These are phyloP conservation scores for Acanthiza pusilla DNA, from an alignment of 2,797 vertebrate genomes.

Conservation along the genomic window DNA sequence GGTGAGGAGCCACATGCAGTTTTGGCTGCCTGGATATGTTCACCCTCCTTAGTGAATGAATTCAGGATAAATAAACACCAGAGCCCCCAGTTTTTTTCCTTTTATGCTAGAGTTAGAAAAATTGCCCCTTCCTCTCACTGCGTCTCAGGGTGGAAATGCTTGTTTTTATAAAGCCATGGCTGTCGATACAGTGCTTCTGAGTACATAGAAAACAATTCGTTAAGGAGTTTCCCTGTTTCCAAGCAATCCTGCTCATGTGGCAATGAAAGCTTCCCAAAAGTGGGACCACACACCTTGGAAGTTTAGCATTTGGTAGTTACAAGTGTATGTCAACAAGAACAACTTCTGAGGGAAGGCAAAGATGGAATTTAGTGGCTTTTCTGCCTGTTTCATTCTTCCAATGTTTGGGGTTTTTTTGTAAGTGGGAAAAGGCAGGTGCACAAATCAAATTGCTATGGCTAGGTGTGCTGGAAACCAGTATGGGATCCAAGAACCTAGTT, in stretches of 20 bases:
- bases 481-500: background rate
- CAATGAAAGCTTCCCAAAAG: background rate
- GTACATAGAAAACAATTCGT: background rate
- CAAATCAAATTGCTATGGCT: background rate
- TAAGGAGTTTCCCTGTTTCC: background rate
- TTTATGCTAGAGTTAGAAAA: background rate
- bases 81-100: background rate
- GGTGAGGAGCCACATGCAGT: background rate
- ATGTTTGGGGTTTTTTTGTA: background rate
- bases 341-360: background rate
- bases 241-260: background rate
- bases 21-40: background rate
- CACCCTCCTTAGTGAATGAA: background rate
- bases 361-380: background rate
- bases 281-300: background rate
- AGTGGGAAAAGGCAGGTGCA: background rate
- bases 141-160: background rate
- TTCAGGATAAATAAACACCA: background rate
- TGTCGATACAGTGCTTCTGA: background rate
- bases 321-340: accelerated
- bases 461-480: background rate
- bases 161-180: background rate
- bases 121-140: background rate
- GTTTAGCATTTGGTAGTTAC: background rate
- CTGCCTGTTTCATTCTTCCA: background rate